These are phyloP conservation scores for Phrynosoma blainvillii DNA, from an alignment of 2,113 vertebrate species.

Conservation along the genomic window DNA sequence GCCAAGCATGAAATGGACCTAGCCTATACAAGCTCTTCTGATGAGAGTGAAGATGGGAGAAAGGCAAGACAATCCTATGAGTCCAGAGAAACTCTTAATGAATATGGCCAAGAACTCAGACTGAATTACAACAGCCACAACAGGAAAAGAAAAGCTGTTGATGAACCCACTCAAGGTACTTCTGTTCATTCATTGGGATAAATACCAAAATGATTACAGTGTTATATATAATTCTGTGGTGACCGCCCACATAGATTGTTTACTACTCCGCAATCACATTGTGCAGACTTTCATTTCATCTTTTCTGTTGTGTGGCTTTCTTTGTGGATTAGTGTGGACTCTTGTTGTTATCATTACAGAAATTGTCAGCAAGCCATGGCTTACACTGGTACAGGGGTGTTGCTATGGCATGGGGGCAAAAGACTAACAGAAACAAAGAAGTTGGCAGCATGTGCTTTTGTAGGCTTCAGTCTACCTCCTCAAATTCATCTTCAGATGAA, in stretches of 20 bases:
- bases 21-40: slow-evolving; percentile 94
- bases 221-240: background rate
- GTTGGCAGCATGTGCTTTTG: no score
- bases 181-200: background rate
- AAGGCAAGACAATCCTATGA: slow-evolving; percentile 91
- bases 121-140: slow-evolving; percentile 91
- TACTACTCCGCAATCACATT: background rate
- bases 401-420: no score
- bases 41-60: slow-evolving; percentile 93
- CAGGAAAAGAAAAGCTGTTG: slow-evolving; percentile 86
- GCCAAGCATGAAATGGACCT: slow-evolving; percentile 95
- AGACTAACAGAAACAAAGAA: no score
- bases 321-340: background rate
- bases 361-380: background rate
- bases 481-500: no score
- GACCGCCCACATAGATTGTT: background rate
- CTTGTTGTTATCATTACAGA: background rate
- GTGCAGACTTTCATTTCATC: background rate
- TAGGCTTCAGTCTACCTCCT: no score
- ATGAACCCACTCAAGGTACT: slow-evolving; percentile 89
- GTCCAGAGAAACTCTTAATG: slow-evolving; percentile 93
- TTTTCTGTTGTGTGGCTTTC: background rate
- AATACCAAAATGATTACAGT: background rate
- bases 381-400: background rate
- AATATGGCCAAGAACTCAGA: slow-evolving; percentile 91